Conservation (phyloP, 2,888 invertebrate species). For the Ferrisia virgata region DNA sequence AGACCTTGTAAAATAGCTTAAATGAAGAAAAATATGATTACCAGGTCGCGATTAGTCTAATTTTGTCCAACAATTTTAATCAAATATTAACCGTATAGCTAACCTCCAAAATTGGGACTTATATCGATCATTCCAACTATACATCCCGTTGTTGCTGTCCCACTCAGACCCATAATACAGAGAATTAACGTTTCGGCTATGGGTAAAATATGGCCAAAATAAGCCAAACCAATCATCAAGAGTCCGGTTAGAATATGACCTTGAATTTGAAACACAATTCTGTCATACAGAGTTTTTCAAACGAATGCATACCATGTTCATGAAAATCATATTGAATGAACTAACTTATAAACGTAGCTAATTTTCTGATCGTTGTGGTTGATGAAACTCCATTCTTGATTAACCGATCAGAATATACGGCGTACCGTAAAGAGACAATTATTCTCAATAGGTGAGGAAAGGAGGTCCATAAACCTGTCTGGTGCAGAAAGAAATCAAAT, state of each 20-base stretch:
- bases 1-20: constrained; percentile 62
- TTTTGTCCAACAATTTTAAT: not conserved
- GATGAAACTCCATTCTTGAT: constrained; percentile 59
- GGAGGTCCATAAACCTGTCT: constrained; percentile 50
- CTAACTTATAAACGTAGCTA: constrained; percentile 62
- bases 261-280: constrained; percentile 50
- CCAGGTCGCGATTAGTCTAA: not conserved
- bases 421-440: constrained; percentile 48
- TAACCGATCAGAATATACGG: constrained; percentile 58
- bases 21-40: constrained; percentile 48
- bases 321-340: constrained; percentile 48
- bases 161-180: constrained; percentile 63
- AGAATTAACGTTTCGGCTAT: constrained; percentile 62
- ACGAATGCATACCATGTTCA: too few relatives aligned
- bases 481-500: not conserved
- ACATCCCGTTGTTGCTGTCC: constrained; percentile 66
- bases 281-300: too few relatives aligned
- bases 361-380: constrained; percentile 63
- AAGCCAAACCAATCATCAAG: constrained; percentile 62
- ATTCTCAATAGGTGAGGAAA: constrained; percentile 49
- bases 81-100: constrained; percentile 3
- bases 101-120: constrained; percentile 55
- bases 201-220: constrained; percentile 62
- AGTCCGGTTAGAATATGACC: constrained; percentile 63
- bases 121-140: constrained; percentile 66